These are phyloP conservation scores for Neosilurus hyrtlii DNA, from an alignment of 2,797 vertebrate species.

Conservation along the genomic window DNA sequence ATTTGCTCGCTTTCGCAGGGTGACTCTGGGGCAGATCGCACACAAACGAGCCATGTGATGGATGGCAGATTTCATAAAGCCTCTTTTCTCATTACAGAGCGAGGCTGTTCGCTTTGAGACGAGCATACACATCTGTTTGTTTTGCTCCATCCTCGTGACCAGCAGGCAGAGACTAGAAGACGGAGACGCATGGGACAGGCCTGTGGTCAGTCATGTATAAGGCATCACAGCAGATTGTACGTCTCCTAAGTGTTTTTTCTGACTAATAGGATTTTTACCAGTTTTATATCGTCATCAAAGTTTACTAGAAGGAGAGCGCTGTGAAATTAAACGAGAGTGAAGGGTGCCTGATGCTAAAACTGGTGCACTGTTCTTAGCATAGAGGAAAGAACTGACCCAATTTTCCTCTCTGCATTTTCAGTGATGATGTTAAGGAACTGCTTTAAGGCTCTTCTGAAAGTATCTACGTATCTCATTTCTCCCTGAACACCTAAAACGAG, in stretches of 20 bases:
- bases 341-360: neutral
- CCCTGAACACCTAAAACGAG: neutral
- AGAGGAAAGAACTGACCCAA: neutral
- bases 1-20: constrained; percentile 2
- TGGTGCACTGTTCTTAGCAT: neutral
- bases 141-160: constrained; percentile 18
- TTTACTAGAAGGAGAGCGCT: neutral
- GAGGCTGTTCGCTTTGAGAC: constrained; percentile 24
- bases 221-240: constrained; percentile 40
- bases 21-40: constrained; percentile 21
- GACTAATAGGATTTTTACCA: constrained; percentile 26
- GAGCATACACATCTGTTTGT: constrained; percentile 28
- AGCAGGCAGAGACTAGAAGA: neutral
- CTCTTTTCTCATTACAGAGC: constrained; percentile 10
- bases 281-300: neutral
- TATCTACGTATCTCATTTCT: neutral
- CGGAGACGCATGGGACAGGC: neutral
- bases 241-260: constrained; percentile 25
- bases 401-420: neutral
- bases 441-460: neutral
- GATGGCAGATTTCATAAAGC: constrained; percentile 23
- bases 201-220: constrained; percentile 42
- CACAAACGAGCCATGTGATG: constrained; percentile 10
- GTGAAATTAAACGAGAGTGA: neutral
- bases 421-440: neutral